These are phyloP conservation scores for Phyllotreta cruciferae DNA, from an alignment of 2,888 invertebrate species.

Conservation along the genomic window DNA sequence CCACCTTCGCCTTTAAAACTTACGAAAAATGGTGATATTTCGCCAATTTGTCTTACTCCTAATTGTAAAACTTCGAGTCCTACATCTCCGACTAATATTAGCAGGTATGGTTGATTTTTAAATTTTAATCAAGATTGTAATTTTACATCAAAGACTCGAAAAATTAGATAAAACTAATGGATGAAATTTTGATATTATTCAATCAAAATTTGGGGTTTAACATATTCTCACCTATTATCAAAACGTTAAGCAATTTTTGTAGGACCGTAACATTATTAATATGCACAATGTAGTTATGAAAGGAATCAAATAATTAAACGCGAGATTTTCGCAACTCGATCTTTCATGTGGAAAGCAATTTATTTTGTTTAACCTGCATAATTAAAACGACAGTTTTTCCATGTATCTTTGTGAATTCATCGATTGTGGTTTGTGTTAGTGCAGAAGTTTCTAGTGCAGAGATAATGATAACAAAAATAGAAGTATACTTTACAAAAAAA, in stretches of 20 bases:
- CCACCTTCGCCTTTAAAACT: constrained; percentile 25
- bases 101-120: constrained; percentile 37
- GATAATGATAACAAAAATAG: constrained; percentile 10
- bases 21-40: constrained; percentile 29
- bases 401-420: constrained; percentile 1
- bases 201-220: neutral
- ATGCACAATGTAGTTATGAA: no score
- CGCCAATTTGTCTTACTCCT: constrained; percentile 37
- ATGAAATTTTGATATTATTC: neutral
- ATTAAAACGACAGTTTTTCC: neutral
- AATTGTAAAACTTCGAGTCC: constrained; percentile 3
- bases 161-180: neutral
- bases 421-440: constrained; percentile 2
- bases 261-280: no score
- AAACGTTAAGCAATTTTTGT: no score
- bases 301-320: no score
- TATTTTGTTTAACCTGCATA: neutral
- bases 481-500: constrained; percentile 1
- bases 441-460: neutral
- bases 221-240: no score
- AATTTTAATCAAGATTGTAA: neutral
- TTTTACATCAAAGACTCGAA: neutral
- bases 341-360: no score
- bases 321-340: no score
- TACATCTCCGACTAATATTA: constrained; percentile 36